These are phyloP conservation scores for Alectura lathami DNA, from an alignment of 2,113 vertebrate genomes.

Conservation along the genomic window DNA sequence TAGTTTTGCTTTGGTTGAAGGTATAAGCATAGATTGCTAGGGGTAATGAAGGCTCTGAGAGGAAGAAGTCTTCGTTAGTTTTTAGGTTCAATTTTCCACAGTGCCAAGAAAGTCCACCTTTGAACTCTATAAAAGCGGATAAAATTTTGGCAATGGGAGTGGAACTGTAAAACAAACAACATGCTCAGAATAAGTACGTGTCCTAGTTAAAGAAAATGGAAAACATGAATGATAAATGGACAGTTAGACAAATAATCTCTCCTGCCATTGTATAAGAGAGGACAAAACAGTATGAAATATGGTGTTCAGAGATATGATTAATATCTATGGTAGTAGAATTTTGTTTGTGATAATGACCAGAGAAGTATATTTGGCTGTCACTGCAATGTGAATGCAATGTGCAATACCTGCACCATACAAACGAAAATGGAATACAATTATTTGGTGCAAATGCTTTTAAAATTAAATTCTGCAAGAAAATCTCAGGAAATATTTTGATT, in stretches of 20 bases:
- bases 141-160: constrained; percentile 15
- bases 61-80: constrained; percentile 1
- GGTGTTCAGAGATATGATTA: not conserved
- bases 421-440: not conserved
- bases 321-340: not conserved
- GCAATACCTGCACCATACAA: not conserved
- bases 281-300: not conserved
- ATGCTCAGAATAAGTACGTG: not conserved
- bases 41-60: not conserved
- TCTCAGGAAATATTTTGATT: not conserved
- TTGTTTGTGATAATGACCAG: not conserved
- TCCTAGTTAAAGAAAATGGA: not conserved
- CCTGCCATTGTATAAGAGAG: not conserved
- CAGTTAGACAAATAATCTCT: constrained; percentile 3
- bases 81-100: not conserved
- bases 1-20: constrained; percentile 22
- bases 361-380: not conserved
- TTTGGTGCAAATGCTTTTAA: not conserved
- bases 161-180: constrained; percentile 34
- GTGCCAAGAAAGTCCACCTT: constrained; percentile 39
- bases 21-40: not conserved
- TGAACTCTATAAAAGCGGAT: not conserved
- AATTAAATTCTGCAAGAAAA: not conserved
- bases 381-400: not conserved
- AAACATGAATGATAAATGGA: constrained; percentile 28